Base-by-base conservation (phyloP, 2,113 vertebrate genomes). In the Chionis minor region DNA sequence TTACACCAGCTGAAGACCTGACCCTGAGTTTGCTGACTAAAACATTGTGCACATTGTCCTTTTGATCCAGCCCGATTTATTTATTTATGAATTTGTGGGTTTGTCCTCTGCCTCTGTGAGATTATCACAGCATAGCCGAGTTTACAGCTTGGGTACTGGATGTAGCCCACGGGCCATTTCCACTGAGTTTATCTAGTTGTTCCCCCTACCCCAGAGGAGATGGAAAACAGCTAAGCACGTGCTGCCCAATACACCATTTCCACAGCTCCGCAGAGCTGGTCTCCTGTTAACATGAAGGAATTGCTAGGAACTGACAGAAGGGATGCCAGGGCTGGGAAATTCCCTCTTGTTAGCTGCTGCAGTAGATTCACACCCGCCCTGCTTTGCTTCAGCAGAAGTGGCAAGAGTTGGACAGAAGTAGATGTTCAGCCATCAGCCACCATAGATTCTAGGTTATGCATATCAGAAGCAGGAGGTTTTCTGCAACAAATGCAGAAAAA, bases 381-480 rank as follows among this genome's bases (percentile, higher is more conserved):
- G 14, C 32, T 73, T 84, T 56, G 22, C 58, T 70, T 67, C 51
- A 33, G 15, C 14, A 35, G 18, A 63, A 56, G 22, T 18, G 18
- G 8, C 32, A 69, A 8, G 16, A 42, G 17, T 69, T 42, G 32
- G 38, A 45, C 40, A 59, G 49, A 73, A 65, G 35, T 8, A 30
- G 24, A 19, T 69, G 52, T 77, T 45, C 32, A 59, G 40, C 22
- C 49, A 23, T 42, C 40, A 74, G n/a, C 10, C 33, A 35, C 21
- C 2, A 0, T 12, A 35, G 30, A 49, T 19, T 10, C 15, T 33
- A 55, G 14, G 12, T 62, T 63, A 38, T 55, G n/a, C 2, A 3
- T 19, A 69, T 16, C 11, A 47, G 32, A 14, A 47, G 7, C 30
- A 40, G 35, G 14, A 72, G 26, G 9, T 42, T 80, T 52, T 65